Conservation (phyloP, 2,113 vertebrate species). For the Paedocypris sp. region DNA sequence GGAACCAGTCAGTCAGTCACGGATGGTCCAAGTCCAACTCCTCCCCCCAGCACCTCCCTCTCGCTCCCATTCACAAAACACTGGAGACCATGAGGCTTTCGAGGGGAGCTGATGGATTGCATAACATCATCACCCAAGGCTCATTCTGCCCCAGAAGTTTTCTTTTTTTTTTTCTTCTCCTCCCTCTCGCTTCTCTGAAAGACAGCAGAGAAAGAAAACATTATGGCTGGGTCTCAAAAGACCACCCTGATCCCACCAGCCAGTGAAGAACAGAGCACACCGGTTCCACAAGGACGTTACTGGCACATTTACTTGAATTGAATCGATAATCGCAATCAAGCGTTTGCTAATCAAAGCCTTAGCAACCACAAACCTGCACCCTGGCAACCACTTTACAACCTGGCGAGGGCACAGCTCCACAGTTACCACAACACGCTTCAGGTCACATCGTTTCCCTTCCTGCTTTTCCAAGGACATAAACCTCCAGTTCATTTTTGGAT, state of each 20-base stretch:
- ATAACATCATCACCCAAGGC: slow-evolving; percentile 54
- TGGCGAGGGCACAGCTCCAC: no score
- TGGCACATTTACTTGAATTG: no score
- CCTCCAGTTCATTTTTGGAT: background rate
- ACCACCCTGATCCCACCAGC: slow-evolving; percentile 26
- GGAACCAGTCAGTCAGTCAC: slow-evolving; percentile 37
- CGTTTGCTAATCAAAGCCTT: background rate
- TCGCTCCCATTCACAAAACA: slow-evolving; percentile 50
- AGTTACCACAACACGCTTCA: no score
- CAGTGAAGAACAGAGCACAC: background rate
- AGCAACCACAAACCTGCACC: background rate
- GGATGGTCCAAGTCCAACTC: slow-evolving; percentile 39
- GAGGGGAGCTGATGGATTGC: slow-evolving; percentile 52
- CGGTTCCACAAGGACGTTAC: no score
- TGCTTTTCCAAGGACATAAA: no score
- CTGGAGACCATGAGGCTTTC: slow-evolving; percentile 51
- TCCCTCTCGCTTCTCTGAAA: slow-evolving; percentile 17
- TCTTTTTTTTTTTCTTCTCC: no score
- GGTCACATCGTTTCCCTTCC: no score
- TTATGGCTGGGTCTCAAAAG: slow-evolving; percentile 27
- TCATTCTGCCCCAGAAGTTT: slow-evolving; percentile 44
- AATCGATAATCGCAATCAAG: no score
- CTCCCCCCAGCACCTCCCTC: slow-evolving; percentile 36
- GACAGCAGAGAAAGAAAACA: slow-evolving; percentile 16
- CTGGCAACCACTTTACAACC: background rate